Base-by-base conservation (phyloP, 2,888 invertebrate genomes). In the Phyllotreta cruciferae region DNA sequence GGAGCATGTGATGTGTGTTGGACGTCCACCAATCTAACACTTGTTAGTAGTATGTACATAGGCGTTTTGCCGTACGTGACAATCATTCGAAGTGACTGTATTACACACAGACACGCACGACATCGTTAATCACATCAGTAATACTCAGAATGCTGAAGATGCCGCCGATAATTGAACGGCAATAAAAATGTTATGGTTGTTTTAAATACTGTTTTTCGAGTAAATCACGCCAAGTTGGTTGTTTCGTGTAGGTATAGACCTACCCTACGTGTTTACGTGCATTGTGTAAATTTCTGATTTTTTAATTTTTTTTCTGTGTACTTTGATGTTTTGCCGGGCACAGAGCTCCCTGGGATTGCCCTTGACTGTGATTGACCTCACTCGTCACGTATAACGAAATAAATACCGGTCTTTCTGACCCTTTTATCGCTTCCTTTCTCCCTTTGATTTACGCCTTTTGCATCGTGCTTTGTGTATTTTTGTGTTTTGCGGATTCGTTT, bases 11-110 rank as follows among this genome's bases (percentile, higher is more conserved):
- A 49, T 49, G 8, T 35, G 36, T 49, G 35, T 58, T 50, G 36
- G 42, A 50, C 52, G 58, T 58, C 50, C 41, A 34, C 55, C 62
- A 64, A 67, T 67, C 57, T 57, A 64, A 64, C 62, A 67, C 64
- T 64, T 67, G 67, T 67, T 64, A 67, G 60, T 63, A 55, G 56
- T 64, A 62, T 67, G 67, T 67, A 64, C 64, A 64, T 62, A 67
- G 62, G 63, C 64, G 64, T 67, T 64, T 64, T 60, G 55, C 13
- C 41, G 63, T 56, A 67, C 67, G 64, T 64, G 64, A 62, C 60
- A 35, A 54, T 62, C 67, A 64, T 64, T 55, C 60, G 34, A 56
- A 64, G 41, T 56, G 39, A 47, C 53, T 35, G 45, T 53, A 53
- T 62, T 39, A 57, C 53, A 62, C 50, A 36, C 47, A 49, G 49